Percentiles rank a stretch among this genome's conserved stretches.
Evolutionary conservation across 1,140 invertebrate species (phyloP).

Genomic region (Patella vulgata): DNA sequence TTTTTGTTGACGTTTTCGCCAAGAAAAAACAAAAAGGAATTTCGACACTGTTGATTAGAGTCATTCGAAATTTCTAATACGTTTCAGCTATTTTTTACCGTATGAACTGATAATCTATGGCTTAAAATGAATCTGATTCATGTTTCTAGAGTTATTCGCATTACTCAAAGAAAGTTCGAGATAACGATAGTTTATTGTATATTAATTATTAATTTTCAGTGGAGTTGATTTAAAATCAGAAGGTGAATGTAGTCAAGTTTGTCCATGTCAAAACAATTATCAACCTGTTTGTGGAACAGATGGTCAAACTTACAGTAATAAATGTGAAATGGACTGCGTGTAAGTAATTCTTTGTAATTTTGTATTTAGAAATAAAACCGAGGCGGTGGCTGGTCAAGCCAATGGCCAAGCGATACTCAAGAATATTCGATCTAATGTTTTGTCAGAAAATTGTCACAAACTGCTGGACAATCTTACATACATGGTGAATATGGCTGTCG

Average conservation of each 20-base stretch:
- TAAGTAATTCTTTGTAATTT: constrained; percentile 19
- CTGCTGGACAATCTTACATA: too few relatives aligned
- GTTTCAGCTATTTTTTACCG: background rate
- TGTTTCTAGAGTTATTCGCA: background rate
- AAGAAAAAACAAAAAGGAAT: constrained; percentile 7
- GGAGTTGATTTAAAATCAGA: background rate
- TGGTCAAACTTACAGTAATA: constrained; percentile 29
- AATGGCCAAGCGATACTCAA: background rate
- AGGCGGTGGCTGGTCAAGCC: too few relatives aligned
- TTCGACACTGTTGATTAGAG: constrained; percentile 76
- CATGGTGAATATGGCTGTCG: constrained; percentile 67
- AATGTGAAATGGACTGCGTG: constrained; percentile 24
- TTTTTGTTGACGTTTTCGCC: too few relatives aligned
- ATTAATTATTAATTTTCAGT: background rate
- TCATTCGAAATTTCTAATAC: background rate
- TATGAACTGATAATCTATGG: background rate
- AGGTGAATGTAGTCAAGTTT: constrained; percentile 4
- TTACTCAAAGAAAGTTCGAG: constrained; percentile 4
- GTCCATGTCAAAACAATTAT: constrained; percentile 18
- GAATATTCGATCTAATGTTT: background rate
- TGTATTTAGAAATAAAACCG: background rate
- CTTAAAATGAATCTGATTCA: background rate
- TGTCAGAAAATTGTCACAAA: too few relatives aligned
- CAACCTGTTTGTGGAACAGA: constrained; percentile 37
- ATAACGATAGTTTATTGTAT: constrained; percentile 7